Conservation (phyloP, 2,888 invertebrate genomes). For the Dolichopus griseipennis region DNA sequence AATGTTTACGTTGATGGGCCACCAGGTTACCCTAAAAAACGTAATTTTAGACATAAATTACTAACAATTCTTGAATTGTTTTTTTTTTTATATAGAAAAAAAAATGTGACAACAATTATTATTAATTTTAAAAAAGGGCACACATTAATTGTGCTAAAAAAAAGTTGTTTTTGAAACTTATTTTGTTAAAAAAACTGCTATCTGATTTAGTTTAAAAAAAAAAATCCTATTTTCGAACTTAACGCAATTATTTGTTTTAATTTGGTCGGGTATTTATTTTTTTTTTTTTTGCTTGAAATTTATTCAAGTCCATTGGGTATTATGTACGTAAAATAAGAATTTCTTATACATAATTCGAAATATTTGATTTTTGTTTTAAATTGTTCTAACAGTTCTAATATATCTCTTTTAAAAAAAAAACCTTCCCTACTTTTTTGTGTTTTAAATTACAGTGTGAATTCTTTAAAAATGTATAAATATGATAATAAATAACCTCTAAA, state of each 20-base stretch:
- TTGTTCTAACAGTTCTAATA: too few relatives aligned
- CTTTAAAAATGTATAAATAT: too few relatives aligned
- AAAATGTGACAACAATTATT: background rate
- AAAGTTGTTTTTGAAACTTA: background rate
- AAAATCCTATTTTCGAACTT: background rate
- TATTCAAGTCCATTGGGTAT: too few relatives aligned
- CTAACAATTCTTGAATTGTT: background rate
- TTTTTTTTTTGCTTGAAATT: too few relatives aligned
- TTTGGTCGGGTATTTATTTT: background rate
- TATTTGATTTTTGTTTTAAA: too few relatives aligned
- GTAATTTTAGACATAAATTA: background rate
- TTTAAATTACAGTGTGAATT: too few relatives aligned
- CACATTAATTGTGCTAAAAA: background rate
- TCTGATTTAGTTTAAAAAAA: background rate
- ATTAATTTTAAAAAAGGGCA: background rate
- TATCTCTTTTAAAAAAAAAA: too few relatives aligned
- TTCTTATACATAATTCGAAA: background rate
- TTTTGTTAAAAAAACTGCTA: background rate
- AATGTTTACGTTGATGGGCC: conserved; percentile 6
- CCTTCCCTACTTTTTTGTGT: too few relatives aligned
- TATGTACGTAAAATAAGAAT: background rate
- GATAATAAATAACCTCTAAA: too few relatives aligned
- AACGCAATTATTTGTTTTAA: background rate
- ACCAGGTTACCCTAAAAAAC: conserved; percentile 1
- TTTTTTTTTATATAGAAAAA: too few relatives aligned